These are phyloP conservation scores for Anthopleura sola DNA, from an alignment of 64 coral and sea anemone genomes.

Conservation along the genomic window DNA sequence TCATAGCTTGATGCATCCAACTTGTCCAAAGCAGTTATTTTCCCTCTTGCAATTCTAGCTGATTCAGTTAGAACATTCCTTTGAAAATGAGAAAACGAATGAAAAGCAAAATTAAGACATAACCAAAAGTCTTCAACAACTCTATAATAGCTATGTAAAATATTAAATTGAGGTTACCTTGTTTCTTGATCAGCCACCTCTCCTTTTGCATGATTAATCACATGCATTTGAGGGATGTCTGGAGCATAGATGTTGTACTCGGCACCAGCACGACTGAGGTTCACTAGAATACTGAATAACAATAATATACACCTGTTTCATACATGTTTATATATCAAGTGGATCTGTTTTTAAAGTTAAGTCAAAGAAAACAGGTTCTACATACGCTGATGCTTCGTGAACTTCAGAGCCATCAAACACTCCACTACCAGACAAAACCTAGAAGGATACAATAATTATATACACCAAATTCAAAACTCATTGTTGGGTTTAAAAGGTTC, in stretches of 20 bases:
- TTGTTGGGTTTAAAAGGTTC: too few relatives aligned
- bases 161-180: constrained; percentile 7
- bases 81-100: background rate
- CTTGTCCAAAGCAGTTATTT: constrained; percentile 54
- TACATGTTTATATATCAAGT: too few relatives aligned
- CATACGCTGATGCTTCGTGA: constrained; percentile 91
- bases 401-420: constrained; percentile 91
- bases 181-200: constrained; percentile 49
- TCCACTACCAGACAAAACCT: constrained; percentile 86
- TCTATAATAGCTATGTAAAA: too few relatives aligned
- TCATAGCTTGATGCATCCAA: constrained; percentile 61
- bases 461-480: background rate
- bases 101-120: too few relatives aligned
- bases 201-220: constrained; percentile 80
- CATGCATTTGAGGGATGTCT: constrained; percentile 91
- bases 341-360: too few relatives aligned
- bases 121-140: too few relatives aligned
- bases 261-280: constrained; percentile 71
- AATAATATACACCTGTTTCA: too few relatives aligned
- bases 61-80: constrained; percentile 91
- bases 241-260: constrained; percentile 83
- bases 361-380: background rate
- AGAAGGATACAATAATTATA: background rate
- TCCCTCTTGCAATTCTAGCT: constrained; percentile 82
- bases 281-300: constrained; percentile 70